Percentiles rank a stretch among this genome's conserved stretches.
Evolutionary conservation across 2,113 vertebrate genomes (phyloP).

Genomic region (Cynopterus brachyotis): DNA sequence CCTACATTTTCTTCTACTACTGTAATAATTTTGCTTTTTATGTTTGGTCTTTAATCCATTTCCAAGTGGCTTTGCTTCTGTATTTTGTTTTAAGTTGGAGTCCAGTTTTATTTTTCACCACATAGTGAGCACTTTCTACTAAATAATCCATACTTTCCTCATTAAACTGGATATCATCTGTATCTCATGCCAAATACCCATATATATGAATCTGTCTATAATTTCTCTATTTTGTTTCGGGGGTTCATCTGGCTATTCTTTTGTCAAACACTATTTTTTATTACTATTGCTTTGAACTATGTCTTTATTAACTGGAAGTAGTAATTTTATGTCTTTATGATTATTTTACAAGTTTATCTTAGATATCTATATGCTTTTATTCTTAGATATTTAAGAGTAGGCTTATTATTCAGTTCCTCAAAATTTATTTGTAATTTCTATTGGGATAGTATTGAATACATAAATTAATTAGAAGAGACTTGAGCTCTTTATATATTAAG

Average conservation of each 20-base stretch:
- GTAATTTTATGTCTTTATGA: not conserved
- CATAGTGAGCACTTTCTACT: not conserved
- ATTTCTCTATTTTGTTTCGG: not conserved
- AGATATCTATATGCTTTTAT: not conserved
- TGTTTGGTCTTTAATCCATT: not conserved
- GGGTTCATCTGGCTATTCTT: not conserved
- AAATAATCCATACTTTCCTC: not conserved
- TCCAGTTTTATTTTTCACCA: not conserved
- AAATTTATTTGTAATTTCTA: conserved; percentile 21
- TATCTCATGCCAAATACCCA: not conserved
- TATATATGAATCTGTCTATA: not conserved
- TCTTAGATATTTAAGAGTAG: not conserved
- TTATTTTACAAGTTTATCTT: not conserved
- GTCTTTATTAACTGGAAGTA: not conserved
- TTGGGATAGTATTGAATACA: not conserved
- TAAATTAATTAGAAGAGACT: conserved; percentile 6
- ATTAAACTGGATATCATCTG: not conserved
- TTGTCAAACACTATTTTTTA: not conserved
- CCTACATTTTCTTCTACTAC: not conserved
- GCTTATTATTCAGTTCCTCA: not conserved
- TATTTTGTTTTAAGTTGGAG: not conserved
- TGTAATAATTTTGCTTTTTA: not conserved
- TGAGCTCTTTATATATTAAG: not conserved
- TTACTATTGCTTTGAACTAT: not conserved
- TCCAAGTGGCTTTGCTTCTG: not conserved